Evolutionary conservation across 2,888 invertebrate species (phyloP).

Genomic region (Agrotis ipsilon): DNA sequence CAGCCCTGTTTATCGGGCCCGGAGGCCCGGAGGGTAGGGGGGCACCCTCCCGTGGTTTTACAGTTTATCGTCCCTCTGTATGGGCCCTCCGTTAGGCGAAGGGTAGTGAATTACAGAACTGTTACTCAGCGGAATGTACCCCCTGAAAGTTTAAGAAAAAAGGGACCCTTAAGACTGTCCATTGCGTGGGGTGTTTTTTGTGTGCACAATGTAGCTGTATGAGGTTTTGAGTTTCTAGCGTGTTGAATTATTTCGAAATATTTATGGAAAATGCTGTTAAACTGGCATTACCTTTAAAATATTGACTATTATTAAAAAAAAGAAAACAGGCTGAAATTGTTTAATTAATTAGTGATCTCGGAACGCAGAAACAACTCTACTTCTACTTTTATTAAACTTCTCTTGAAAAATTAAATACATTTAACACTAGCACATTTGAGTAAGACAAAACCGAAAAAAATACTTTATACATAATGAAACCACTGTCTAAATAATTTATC

Average conservation of each 20-base stretch:
- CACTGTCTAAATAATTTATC: constrained; percentile 37
- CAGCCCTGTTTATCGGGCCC: constrained; percentile 87
- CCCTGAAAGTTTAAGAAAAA: constrained; percentile 73
- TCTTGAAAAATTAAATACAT: background rate
- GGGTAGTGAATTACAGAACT: constrained; percentile 84
- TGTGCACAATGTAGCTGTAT: constrained; percentile 16
- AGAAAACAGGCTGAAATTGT: rapidly evolving
- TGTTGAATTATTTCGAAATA: background rate
- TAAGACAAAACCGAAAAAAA: background rate
- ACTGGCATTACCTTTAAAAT: no score
- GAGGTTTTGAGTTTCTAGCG: constrained; percentile 8
- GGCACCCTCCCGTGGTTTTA: constrained; percentile 88
- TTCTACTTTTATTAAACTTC: background rate
- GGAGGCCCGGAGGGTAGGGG: constrained; percentile 81
- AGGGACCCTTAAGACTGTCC: constrained; percentile 69
- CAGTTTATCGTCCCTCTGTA: constrained; percentile 89
- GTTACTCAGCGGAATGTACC: constrained; percentile 86
- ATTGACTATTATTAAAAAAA: background rate
- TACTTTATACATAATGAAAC: constrained; percentile 18
- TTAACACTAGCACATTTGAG: background rate
- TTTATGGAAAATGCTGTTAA: no score
- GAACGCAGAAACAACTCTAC: background rate
- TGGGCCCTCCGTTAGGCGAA: constrained; percentile 80
- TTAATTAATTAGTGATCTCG: no score
- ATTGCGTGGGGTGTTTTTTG: constrained; percentile 57